phyloP scores from a whole-genome alignment of 2,113 vertebrate species.

The Rhombomys opimus region DNA sequence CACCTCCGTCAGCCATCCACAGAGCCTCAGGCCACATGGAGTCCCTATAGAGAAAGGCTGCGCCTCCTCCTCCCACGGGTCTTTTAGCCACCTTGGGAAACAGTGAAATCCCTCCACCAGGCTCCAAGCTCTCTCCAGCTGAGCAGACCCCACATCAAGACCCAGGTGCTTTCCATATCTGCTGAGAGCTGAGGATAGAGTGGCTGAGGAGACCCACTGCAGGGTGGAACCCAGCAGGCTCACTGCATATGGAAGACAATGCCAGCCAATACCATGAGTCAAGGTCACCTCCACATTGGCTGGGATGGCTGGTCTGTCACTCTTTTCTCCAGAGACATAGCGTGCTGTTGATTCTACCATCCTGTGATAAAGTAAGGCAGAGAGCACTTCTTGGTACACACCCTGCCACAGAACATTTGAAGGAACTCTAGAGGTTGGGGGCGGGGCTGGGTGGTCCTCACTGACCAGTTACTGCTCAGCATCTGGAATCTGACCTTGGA shows the following conservation, averaged over 20 bases:
- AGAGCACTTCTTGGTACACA: neutral
- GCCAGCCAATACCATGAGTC: accelerated
- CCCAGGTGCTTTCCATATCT: neutral
- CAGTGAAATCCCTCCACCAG: neutral
- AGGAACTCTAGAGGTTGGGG: neutral
- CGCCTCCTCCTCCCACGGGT: too few relatives aligned
- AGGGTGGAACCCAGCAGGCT: neutral
- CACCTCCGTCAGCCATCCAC: accelerated
- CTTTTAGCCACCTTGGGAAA: neutral
- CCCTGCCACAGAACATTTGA: neutral
- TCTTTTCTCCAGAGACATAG: neutral
- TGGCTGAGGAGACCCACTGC: neutral
- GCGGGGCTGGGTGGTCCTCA: accelerated
- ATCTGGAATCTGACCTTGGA: constrained; percentile 23
- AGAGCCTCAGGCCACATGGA: neutral
- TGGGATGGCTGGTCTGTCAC: neutral
- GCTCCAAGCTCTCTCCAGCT: neutral
- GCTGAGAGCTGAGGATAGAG: neutral
- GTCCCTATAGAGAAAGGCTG: neutral
- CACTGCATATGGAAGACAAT: too few relatives aligned
- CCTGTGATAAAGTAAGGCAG: neutral
- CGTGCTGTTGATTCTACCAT: neutral
- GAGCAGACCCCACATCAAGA: neutral
- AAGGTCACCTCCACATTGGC: too few relatives aligned
- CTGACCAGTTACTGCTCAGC: neutral